Conservation (phyloP, 2,888 invertebrate genomes). For the Rhogogaster chlorosoma region DNA sequence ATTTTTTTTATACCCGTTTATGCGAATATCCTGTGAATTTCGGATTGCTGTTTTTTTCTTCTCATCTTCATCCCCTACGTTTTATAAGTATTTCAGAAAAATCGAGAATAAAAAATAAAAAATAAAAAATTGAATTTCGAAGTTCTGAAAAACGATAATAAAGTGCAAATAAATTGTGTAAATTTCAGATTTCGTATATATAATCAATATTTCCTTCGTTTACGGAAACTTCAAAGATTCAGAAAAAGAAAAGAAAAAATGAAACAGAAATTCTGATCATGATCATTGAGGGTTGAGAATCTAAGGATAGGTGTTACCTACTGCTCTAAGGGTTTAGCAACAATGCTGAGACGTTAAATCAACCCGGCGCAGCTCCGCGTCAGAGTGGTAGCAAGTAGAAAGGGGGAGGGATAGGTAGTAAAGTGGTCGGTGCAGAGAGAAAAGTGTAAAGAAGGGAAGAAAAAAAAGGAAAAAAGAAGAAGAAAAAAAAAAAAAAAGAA, state of each 20-base stretch:
- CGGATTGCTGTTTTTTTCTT: no score
- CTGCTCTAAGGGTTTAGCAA: not conserved
- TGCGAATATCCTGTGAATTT: no score
- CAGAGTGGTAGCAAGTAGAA: not conserved
- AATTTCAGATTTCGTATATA: no score
- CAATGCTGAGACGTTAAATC: not conserved
- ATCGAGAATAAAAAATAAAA: not conserved
- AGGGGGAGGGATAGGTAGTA: not conserved
- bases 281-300: not conserved
- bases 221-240: conserved; percentile 8
- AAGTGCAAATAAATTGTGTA: no score
- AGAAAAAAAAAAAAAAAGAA: not conserved
- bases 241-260: conserved; percentile 49
- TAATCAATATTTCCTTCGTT: no score
- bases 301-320: not conserved
- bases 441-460: not conserved
- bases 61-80: no score
- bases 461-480: not conserved
- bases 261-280: not conserved
- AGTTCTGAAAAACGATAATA: no score
- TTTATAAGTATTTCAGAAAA: no score
- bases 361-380: not conserved
- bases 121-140: not conserved
- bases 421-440: conserved; percentile 5
- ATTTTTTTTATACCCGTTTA: no score